Evolutionary conservation across 2,888 invertebrate genomes (phyloP).

Genomic region (Hypolimnas misippus): DNA sequence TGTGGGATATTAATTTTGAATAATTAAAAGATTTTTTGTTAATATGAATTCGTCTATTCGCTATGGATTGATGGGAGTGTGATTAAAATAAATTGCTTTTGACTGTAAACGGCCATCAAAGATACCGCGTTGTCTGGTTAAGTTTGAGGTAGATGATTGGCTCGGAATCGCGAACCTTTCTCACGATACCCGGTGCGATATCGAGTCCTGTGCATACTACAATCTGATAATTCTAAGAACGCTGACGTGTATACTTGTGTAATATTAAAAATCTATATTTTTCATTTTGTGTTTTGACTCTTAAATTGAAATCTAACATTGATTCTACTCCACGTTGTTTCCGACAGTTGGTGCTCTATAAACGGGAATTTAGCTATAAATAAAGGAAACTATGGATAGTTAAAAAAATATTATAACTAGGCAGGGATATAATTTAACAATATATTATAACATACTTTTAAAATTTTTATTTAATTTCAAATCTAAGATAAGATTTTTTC

Average conservation of each 20-base stretch:
- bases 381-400: too few species aligned
- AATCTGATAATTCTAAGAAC: slow-evolving; percentile 21
- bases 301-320: too few species aligned
- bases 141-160: slow-evolving; percentile 68
- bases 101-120: slow-evolving; percentile 68
- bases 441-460: too few species aligned
- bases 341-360: too few species aligned
- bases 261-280: too few species aligned
- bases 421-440: too few species aligned
- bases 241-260: slow-evolving; percentile 9
- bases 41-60: slow-evolving; percentile 43
- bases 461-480: too few species aligned
- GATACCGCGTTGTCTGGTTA: slow-evolving; percentile 65
- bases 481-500: too few species aligned
- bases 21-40: slow-evolving; percentile 29
- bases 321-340: too few species aligned
- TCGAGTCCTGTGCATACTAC: slow-evolving; percentile 15
- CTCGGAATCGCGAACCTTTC: slow-evolving; percentile 69
- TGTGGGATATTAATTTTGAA: slow-evolving; percentile 13
- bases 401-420: too few species aligned
- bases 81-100: slow-evolving; percentile 73
- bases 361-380: too few species aligned
- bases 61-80: slow-evolving; percentile 60
- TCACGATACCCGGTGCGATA: slow-evolving; percentile 61
- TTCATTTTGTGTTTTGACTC: too few species aligned